These are phyloP conservation scores for Lagopus leucura DNA, from an alignment of 2,113 vertebrate species.

Conservation along the genomic window DNA sequence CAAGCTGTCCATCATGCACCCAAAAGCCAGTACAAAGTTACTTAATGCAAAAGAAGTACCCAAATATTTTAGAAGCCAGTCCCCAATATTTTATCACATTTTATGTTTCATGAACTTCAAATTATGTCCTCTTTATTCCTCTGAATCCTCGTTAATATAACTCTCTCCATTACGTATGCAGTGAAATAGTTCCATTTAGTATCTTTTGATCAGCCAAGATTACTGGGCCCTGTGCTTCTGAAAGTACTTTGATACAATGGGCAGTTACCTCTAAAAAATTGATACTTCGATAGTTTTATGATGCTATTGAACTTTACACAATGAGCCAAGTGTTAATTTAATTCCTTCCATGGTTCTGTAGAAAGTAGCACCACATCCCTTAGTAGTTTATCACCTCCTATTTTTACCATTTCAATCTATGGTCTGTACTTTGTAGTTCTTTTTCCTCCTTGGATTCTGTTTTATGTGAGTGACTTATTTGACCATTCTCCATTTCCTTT, in stretches of 20 bases:
- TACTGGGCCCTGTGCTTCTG: not conserved
- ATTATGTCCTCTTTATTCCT: not conserved
- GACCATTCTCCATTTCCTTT: conserved; percentile 27
- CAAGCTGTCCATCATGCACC: not conserved
- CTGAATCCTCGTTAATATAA: not conserved
- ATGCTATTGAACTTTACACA: conserved; percentile 50
- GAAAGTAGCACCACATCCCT: not conserved
- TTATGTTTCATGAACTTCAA: not conserved
- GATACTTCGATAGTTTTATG: conserved; percentile 53
- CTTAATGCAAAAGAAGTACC: not conserved
- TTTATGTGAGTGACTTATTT: conserved; percentile 39
- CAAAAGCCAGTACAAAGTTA: not conserved
- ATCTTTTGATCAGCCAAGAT: conserved; percentile 25
- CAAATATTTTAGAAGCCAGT: not conserved
- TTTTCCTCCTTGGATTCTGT: conserved; percentile 1
- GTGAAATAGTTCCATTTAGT: not conserved
- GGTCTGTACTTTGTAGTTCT: conserved; percentile 3
- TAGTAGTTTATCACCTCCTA: not conserved
- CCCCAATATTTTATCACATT: not conserved
- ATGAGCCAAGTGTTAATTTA: conserved; percentile 58
- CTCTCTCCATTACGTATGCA: not conserved
- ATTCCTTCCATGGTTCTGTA: conserved; percentile 36
- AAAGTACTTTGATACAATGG: conserved; percentile 14
- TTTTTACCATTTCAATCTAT: conserved; percentile 22
- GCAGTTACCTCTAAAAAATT: conserved; percentile 35